Percentiles rank a stretch among this genome's conserved stretches.
Evolutionary conservation across 2,888 invertebrate species (phyloP).

Genomic region (Salticus scenicus): DNA sequence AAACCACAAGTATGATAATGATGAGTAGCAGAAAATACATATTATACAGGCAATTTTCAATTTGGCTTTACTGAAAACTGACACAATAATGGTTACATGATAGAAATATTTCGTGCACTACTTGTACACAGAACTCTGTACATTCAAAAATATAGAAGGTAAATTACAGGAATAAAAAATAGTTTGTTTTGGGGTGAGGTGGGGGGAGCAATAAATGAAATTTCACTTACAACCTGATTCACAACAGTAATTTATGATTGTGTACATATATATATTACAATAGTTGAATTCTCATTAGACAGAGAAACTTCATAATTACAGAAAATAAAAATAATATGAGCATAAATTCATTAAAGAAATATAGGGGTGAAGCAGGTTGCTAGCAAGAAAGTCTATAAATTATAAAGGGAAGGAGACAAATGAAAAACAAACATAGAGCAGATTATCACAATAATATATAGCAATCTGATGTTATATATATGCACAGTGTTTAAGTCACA

Average conservation of each 20-base stretch:
- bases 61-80: constrained; percentile 54
- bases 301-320: background rate
- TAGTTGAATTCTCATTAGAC: background rate
- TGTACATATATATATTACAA: no score
- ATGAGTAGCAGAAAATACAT: constrained; percentile 58
- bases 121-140: constrained; percentile 16
- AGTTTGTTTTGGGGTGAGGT: constrained; percentile 13
- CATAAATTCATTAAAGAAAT: background rate
- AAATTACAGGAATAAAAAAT: constrained; percentile 37
- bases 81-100: constrained; percentile 36
- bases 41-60: constrained; percentile 32
- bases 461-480: background rate
- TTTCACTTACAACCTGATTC: constrained; percentile 3
- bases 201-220: background rate
- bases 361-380: constrained; percentile 11
- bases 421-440: constrained; percentile 12
- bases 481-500: constrained; percentile 29
- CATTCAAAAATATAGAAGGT: constrained; percentile 20
- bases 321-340: background rate
- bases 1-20: constrained; percentile 36
- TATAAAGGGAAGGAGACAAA: constrained; percentile 6
- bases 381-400: background rate
- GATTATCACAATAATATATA: constrained; percentile 41
- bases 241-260: background rate
- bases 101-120: constrained; percentile 31